Conservation (phyloP, 2,797 vertebrate genomes). For the Sebastes kiyomatsui region DNA sequence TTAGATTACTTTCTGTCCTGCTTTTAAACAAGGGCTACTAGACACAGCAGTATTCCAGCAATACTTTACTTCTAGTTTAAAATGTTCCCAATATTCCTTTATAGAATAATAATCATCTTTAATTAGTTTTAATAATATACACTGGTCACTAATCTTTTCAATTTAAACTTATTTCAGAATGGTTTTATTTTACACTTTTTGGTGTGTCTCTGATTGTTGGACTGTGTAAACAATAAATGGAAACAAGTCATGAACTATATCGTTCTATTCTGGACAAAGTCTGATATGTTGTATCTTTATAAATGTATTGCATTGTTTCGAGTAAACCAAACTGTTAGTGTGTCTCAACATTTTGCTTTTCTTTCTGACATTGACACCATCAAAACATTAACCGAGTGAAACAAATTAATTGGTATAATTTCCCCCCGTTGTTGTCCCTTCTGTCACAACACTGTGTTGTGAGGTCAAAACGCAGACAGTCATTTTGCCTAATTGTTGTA, state of each 20-base stretch:
- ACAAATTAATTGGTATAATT: constrained; percentile 43
- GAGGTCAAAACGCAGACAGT: constrained; percentile 46
- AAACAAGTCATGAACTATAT: not conserved
- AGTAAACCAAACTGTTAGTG: not conserved
- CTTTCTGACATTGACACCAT: not conserved
- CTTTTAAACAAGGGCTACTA: not conserved
- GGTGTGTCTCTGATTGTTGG: not conserved
- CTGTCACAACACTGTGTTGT: constrained; percentile 44
- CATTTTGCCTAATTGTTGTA: constrained; percentile 41
- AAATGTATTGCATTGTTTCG: not conserved
- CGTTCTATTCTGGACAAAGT: not conserved
- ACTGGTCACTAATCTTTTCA: not conserved
- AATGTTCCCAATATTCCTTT: not conserved
- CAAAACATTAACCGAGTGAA: constrained; percentile 24
- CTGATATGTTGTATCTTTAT: not conserved
- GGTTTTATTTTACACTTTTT: not conserved
- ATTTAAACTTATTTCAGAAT: not conserved
- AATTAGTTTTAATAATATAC: not conserved
- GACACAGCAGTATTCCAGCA: not conserved
- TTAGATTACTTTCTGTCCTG: not conserved
- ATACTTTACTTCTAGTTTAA: not conserved
- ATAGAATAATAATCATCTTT: not conserved
- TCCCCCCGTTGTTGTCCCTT: constrained; percentile 4
- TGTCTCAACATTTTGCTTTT: not conserved
- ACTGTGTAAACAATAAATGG: not conserved